Evolutionary conservation across 2,113 vertebrate genomes (phyloP).

Genomic region (Poecilia latipinna): DNA sequence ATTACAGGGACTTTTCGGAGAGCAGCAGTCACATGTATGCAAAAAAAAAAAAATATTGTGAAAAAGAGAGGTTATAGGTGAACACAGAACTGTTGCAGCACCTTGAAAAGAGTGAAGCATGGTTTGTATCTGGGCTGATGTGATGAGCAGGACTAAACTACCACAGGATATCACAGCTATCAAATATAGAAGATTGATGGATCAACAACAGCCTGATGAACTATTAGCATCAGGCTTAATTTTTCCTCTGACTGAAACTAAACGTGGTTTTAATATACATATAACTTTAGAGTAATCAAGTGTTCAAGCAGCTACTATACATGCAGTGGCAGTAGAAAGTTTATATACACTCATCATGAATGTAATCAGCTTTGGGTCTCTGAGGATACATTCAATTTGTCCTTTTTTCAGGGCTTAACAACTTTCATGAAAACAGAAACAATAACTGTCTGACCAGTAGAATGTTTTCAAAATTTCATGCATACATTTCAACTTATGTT

Average conservation of each 20-base stretch:
- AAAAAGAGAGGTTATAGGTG: neutral
- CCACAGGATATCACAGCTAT: constrained; percentile 29
- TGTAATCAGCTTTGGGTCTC: neutral
- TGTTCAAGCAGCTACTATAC: neutral
- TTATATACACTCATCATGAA: neutral
- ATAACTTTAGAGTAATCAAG: constrained; percentile 4
- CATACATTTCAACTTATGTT: no score
- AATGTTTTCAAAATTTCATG: no score
- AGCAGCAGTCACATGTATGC: neutral
- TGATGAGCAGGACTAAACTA: neutral
- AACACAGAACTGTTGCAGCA: constrained; percentile 11
- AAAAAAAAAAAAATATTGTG: neutral
- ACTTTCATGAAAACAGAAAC: neutral
- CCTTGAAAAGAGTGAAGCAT: constrained; percentile 14
- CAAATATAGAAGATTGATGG: constrained; percentile 62
- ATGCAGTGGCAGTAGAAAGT: neutral
- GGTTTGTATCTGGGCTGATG: neutral
- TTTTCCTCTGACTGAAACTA: neutral
- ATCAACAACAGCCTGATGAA: constrained; percentile 58
- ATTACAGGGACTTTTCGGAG: neutral
- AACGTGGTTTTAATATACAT: constrained; percentile 16
- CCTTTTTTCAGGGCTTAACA: neutral
- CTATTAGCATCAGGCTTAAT: constrained; percentile 11
- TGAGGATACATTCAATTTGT: no score
- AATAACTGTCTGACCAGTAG: neutral